phyloP scores from a whole-genome alignment of 2,888 invertebrate species.

The Sisyra terminalis region DNA sequence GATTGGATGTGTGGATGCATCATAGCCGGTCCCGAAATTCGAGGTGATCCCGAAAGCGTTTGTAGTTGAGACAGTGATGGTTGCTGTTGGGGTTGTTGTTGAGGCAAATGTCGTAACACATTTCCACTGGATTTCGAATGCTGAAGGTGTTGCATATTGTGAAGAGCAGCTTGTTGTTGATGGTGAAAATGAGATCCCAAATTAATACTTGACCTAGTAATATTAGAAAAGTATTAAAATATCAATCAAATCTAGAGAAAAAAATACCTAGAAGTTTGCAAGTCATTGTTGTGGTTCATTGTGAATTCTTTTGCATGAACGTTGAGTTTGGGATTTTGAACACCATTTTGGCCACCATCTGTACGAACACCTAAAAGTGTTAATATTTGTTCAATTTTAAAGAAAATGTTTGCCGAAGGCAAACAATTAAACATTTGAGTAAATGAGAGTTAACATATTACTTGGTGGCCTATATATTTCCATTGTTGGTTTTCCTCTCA shows the following conservation, averaged over 20 bases:
- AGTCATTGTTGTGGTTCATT: conserved; percentile 35
- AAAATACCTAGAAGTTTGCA: conserved; percentile 27
- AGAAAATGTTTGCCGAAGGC: conserved; percentile 1
- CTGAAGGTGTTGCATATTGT: conserved; percentile 22
- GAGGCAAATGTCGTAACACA: conserved; percentile 43
- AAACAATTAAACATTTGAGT: neutral
- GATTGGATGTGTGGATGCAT: conserved; percentile 4
- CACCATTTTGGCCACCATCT: conserved; percentile 11
- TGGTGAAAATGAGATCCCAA: conserved; percentile 20
- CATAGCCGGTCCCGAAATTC: conserved; percentile 1
- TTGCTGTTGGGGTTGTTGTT: conserved; percentile 29
- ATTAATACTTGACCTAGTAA: conserved; percentile 15
- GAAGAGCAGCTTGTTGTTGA: conserved; percentile 19
- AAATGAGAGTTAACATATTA: conserved; percentile 19
- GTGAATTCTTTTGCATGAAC: conserved; percentile 84
- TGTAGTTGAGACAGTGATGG: conserved; percentile 18
- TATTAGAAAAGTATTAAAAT: neutral
- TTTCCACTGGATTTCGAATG: conserved; percentile 41
- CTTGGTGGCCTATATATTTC: conserved; percentile 84
- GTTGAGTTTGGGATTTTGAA: conserved; percentile 48
- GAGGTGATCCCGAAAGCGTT: conserved; percentile 1
- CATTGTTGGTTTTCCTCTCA: conserved; percentile 64
- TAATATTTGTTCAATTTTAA: conserved; percentile 1
- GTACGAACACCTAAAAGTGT: conserved; percentile 11
- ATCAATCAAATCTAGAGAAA: neutral